These are phyloP conservation scores for Sinelater perroti DNA, from an alignment of 2,888 invertebrate species.

Conservation along the genomic window DNA sequence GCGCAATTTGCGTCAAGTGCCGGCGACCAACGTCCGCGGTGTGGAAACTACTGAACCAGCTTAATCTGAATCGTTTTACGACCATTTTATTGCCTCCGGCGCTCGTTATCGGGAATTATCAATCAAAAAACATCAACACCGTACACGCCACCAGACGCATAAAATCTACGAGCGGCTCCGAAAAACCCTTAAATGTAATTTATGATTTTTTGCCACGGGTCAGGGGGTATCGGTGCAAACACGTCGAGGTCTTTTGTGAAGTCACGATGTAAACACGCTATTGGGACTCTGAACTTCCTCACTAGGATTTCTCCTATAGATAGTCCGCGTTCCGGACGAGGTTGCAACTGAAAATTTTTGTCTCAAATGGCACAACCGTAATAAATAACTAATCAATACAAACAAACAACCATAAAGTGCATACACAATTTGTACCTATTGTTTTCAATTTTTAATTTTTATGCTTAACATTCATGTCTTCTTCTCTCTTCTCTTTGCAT, in stretches of 20 bases:
- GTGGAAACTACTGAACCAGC: constrained; percentile 44
- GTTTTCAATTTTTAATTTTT: too few relatives aligned
- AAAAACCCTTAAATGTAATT: constrained; percentile 33
- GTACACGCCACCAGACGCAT: constrained; percentile 50
- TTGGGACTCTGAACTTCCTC: too few relatives aligned
- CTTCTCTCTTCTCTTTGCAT: too few relatives aligned
- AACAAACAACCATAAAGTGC: too few relatives aligned
- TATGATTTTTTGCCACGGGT: constrained; percentile 33
- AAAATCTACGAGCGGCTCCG: constrained; percentile 40
- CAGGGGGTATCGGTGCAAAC: constrained; percentile 46
- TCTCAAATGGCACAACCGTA: too few relatives aligned
- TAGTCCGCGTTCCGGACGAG: too few relatives aligned
- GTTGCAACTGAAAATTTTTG: too few relatives aligned
- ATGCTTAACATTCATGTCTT: too few relatives aligned
- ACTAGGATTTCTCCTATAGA: too few relatives aligned
- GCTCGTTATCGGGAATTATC: constrained; percentile 44
- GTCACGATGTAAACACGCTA: constrained; percentile 15
- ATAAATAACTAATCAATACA: too few relatives aligned
- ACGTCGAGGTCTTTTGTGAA: constrained; percentile 29
- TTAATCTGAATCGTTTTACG: constrained; percentile 47
- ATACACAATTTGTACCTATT: too few relatives aligned
- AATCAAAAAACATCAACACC: constrained; percentile 40
- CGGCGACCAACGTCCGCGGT: constrained; percentile 18
- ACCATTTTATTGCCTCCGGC: constrained; percentile 43
- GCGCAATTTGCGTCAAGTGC: constrained; percentile 18